Evolutionary conservation across 1,140 invertebrate species (phyloP).

Genomic region (Dinothrombium tinctorium): DNA sequence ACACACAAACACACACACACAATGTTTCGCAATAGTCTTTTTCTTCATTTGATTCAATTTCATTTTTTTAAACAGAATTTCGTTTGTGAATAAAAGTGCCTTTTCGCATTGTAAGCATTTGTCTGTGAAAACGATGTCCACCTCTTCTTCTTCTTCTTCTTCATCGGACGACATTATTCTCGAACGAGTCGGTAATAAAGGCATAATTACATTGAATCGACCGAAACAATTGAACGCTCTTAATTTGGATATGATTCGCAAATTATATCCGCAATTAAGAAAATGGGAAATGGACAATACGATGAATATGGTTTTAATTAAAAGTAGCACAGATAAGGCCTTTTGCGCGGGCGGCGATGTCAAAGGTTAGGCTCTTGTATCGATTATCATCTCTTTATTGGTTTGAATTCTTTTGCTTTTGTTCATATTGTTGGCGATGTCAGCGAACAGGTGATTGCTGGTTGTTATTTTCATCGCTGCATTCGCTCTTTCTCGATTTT

Average conservation of each 20-base stretch:
- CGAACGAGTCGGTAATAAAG: conserved; percentile 27
- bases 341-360: conserved; percentile 99
- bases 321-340: conserved; percentile 72
- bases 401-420: background rate
- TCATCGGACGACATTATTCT: conserved; percentile 24
- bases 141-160: too few species aligned
- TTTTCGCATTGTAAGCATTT: too few species aligned
- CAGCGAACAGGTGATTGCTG: too few species aligned
- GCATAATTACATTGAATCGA: conserved; percentile 70
- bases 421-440: background rate
- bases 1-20: too few species aligned
- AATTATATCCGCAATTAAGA: conserved; percentile 51
- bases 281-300: conserved; percentile 49
- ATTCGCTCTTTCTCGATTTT: too few species aligned
- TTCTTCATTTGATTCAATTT: too few species aligned
- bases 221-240: conserved; percentile 83
- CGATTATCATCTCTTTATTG: background rate
- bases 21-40: too few species aligned
- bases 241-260: conserved; percentile 64
- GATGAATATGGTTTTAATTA: conserved; percentile 61
- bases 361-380: conserved; percentile 25
- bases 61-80: too few species aligned
- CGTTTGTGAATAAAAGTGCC: too few species aligned
- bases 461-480: background rate
- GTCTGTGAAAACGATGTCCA: too few species aligned